These are phyloP conservation scores for Microctonus hyperodae DNA, from an alignment of 2,888 invertebrate species.

Conservation along the genomic window DNA sequence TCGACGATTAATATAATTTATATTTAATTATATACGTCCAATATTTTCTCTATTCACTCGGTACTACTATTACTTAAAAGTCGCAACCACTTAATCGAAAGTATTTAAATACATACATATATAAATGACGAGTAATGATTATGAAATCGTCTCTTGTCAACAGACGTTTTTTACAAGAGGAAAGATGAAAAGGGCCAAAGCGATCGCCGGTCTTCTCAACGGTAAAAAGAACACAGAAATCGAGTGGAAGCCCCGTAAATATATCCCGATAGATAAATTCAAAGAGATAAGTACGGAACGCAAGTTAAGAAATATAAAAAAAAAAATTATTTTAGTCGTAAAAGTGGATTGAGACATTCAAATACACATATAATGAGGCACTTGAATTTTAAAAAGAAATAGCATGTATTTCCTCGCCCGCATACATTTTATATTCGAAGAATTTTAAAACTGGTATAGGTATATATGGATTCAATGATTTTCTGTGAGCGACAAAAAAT, in stretches of 20 bases:
- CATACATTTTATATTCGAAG: not conserved
- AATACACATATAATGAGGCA: not conserved
- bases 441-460: not conserved
- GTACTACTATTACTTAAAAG: too few relatives aligned
- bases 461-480: not conserved
- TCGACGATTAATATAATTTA: too few relatives aligned
- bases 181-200: too few relatives aligned
- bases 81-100: too few relatives aligned
- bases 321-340: not conserved
- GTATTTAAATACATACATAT: too few relatives aligned
- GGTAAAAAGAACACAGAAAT: not conserved
- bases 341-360: slow-evolving; percentile 23
- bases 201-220: not conserved
- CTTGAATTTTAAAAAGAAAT: not conserved
- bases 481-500: slow-evolving; percentile 21
- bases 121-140: too few relatives aligned
- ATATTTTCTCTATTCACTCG: too few relatives aligned
- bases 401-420: too few relatives aligned
- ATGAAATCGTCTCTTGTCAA: too few relatives aligned
- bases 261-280: slow-evolving; percentile 19
- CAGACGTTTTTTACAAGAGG: too few relatives aligned
- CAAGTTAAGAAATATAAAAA: not conserved
- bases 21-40: too few relatives aligned
- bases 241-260: slow-evolving; percentile 20
- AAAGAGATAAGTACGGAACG: slow-evolving; percentile 5